Percentiles rank a stretch among this genome's conserved stretches.
Conservation (phyloP, 1,140 invertebrate genomes). For the Lepidostoma basale region DNA sequence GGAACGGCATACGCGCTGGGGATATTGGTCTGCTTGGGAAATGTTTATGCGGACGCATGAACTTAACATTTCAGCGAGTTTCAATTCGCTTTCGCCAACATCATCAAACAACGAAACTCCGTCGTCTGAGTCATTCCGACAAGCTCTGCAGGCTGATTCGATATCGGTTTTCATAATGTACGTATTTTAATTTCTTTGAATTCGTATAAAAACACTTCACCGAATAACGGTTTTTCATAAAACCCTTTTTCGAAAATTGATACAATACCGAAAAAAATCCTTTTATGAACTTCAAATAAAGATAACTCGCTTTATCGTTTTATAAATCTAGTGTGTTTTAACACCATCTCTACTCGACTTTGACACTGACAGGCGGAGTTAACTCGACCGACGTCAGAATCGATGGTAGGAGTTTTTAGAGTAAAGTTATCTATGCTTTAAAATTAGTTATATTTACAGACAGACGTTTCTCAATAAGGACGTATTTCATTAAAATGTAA, state of each 20-base stretch:
- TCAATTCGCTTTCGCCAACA: background rate
- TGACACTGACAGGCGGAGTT: too few species aligned
- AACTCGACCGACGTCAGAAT: too few species aligned
- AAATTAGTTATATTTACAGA: too few species aligned
- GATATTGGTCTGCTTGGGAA: constrained; percentile 10
- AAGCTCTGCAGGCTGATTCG: constrained; percentile 19
- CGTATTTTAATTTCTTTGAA: background rate
- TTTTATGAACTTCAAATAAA: too few species aligned
- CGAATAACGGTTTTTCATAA: background rate
- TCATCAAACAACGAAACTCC: constrained; percentile 11
- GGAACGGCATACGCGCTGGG: constrained; percentile 8
- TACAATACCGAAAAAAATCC: too few species aligned
- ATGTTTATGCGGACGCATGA: constrained; percentile 5
- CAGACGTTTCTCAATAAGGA: background rate
- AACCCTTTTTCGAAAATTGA: too few species aligned
- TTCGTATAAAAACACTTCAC: background rate
- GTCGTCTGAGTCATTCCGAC: background rate
- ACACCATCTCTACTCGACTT: too few species aligned
- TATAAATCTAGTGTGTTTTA: too few species aligned
- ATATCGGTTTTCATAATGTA: background rate
- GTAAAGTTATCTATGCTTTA: too few species aligned
- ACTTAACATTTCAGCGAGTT: constrained; percentile 17
- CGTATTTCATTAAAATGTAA: background rate
- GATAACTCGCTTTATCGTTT: too few species aligned
- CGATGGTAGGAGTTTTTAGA: too few species aligned